Percentiles rank a stretch among this genome's conserved stretches.
Conservation (phyloP, 2,797 vertebrate species). For the Toxotes lorentzi region DNA sequence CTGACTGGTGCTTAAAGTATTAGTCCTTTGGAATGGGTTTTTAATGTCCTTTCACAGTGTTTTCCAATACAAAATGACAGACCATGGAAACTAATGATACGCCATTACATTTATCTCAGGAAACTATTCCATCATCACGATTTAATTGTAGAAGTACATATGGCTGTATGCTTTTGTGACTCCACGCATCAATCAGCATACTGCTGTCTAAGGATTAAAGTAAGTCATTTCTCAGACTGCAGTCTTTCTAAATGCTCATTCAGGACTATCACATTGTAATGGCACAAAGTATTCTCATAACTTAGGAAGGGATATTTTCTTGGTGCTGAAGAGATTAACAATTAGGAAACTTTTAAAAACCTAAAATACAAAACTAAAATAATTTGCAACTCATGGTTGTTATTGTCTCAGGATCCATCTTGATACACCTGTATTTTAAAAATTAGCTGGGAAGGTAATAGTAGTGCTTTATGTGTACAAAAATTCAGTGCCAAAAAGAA, state of each 20-base stretch:
- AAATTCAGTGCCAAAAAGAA: slow-evolving; percentile 16
- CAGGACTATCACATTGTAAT: slow-evolving; percentile 12
- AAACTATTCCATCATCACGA: slow-evolving; percentile 52
- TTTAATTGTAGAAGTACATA: slow-evolving; percentile 50
- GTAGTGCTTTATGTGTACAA: slow-evolving; percentile 16
- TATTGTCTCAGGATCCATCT: slow-evolving; percentile 20
- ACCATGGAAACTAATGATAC: slow-evolving; percentile 50
- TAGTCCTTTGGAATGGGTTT: slow-evolving; percentile 45
- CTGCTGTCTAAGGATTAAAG: slow-evolving; percentile 38
- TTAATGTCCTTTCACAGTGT: slow-evolving; percentile 55
- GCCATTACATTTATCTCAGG: slow-evolving; percentile 37
- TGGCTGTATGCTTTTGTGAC: slow-evolving; percentile 39
- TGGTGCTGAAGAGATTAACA: slow-evolving; percentile 1
- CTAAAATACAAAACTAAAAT: neutral
- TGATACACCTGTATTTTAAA: slow-evolving; percentile 12
- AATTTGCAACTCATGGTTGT: slow-evolving; percentile 7
- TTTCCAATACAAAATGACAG: slow-evolving; percentile 56
- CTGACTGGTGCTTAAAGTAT: slow-evolving; percentile 32
- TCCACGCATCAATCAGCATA: slow-evolving; percentile 32
- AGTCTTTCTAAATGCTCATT: slow-evolving; percentile 27
- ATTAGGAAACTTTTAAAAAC: neutral
- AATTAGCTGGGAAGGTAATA: slow-evolving; percentile 23
- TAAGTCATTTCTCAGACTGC: slow-evolving; percentile 42
- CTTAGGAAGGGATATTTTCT: neutral
- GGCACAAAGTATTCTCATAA: neutral